These are phyloP conservation scores for Carcina quercana DNA, from an alignment of 2,888 invertebrate genomes.

Conservation along the genomic window DNA sequence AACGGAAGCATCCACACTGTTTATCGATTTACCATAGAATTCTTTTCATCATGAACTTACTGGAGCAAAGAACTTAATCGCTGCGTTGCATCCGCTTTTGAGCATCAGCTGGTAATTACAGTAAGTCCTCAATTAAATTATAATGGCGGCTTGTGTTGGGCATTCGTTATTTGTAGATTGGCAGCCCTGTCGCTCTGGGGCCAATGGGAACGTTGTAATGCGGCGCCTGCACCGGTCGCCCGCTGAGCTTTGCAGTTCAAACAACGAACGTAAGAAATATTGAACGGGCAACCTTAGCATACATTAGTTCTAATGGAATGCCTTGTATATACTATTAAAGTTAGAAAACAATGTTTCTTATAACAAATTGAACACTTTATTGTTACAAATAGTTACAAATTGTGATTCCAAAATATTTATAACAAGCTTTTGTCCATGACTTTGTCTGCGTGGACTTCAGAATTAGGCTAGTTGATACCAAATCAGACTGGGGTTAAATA, in stretches of 20 bases:
- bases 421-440: no score
- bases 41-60: constrained; percentile 1
- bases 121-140: constrained; percentile 55
- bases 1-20: not conserved
- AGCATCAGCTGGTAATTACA: constrained; percentile 40
- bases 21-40: not conserved
- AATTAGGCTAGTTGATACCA: no score
- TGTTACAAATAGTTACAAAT: no score
- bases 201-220: constrained; percentile 57
- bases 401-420: no score
- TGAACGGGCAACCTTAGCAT: constrained; percentile 15
- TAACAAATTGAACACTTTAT: no score
- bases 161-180: constrained; percentile 58
- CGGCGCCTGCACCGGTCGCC: constrained; percentile 64
- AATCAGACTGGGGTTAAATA: no score
- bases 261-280: constrained; percentile 40
- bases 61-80: constrained; percentile 27
- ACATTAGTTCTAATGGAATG: constrained; percentile 4
- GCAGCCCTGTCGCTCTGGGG: constrained; percentile 63
- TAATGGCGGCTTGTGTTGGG: constrained; percentile 44
- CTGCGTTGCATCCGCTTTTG: constrained; percentile 31
- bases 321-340: no score
- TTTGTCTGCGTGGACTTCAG: no score
- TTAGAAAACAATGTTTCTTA: no score
- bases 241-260: constrained; percentile 51